Evolutionary conservation across 2,888 invertebrate species (phyloP).

Genomic region (Patella ulyssiponensis): DNA sequence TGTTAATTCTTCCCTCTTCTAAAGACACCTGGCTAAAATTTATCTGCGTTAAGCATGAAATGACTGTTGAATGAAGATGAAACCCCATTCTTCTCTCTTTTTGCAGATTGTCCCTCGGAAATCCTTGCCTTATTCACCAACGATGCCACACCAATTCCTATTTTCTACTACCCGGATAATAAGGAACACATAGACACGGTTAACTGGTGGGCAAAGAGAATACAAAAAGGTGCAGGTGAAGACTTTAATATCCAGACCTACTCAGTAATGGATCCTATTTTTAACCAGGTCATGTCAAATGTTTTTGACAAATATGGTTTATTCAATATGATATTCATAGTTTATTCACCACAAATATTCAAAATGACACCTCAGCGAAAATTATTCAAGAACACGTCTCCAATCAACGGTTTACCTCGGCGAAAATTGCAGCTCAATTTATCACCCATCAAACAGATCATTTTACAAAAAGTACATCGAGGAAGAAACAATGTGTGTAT

Average conservation of each 20-base stretch:
- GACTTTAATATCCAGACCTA: not conserved
- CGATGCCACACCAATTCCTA: not conserved
- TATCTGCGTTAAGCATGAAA: too few relatives aligned
- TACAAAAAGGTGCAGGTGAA: not conserved
- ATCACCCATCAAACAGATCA: not conserved
- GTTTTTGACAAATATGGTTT: not conserved
- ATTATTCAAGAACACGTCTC: too few relatives aligned
- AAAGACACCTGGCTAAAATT: too few relatives aligned
- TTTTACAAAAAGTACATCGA: not conserved
- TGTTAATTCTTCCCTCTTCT: too few relatives aligned
- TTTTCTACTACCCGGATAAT: slow-evolving; percentile 4
- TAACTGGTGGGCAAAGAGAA: not conserved
- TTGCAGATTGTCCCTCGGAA: too few relatives aligned
- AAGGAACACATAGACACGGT: not conserved
- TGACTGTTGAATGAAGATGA: too few relatives aligned
- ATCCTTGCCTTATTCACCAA: not conserved
- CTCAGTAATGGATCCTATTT: not conserved
- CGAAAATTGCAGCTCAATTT: not conserved
- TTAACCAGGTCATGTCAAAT: not conserved
- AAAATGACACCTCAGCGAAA: too few relatives aligned
- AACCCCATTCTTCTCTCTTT: too few relatives aligned
- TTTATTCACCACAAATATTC: too few relatives aligned
- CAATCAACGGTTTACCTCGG: not conserved
- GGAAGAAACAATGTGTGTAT: not conserved
- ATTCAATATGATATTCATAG: not conserved